These are phyloP conservation scores for Oncorhynchus keta DNA, from an alignment of 2,113 vertebrate species.

Conservation along the genomic window DNA sequence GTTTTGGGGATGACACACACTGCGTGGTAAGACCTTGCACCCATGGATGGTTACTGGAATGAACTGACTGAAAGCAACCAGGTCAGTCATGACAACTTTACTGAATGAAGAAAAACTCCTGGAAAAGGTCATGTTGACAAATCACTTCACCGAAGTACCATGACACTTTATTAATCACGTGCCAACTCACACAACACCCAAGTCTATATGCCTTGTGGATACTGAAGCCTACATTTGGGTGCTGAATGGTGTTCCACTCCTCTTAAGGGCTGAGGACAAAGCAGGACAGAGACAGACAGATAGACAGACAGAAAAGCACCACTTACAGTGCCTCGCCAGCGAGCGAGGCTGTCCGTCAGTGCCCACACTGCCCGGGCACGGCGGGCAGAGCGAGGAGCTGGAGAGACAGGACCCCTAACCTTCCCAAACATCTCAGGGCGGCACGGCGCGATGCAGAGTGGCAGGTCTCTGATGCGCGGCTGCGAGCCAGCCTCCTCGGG, in stretches of 20 bases:
- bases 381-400: constrained; percentile 38
- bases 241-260: not conserved
- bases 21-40: not conserved
- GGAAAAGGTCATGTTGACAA: no score
- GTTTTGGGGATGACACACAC: not conserved
- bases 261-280: not conserved
- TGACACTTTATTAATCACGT: no score
- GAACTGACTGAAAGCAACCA: not conserved
- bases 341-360: constrained; percentile 21
- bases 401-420: constrained; percentile 40
- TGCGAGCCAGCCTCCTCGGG: constrained; percentile 54
- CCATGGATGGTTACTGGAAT: not conserved
- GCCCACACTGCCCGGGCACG: not conserved
- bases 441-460: constrained; percentile 54
- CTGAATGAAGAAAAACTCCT: no score
- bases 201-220: no score
- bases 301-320: not conserved
- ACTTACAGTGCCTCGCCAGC: constrained; percentile 28
- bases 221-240: constrained; percentile 9
- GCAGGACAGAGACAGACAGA: constrained; percentile 10
- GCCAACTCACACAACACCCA: no score
- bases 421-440: constrained; percentile 53
- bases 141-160: no score
- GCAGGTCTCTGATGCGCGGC: constrained; percentile 59
- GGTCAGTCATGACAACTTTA: no score